A percentile compares a stretch with the other conserved stretches of the same genome.
Conservation (phyloP, 2,888 invertebrate species). For the Dysmachus trigonus region DNA sequence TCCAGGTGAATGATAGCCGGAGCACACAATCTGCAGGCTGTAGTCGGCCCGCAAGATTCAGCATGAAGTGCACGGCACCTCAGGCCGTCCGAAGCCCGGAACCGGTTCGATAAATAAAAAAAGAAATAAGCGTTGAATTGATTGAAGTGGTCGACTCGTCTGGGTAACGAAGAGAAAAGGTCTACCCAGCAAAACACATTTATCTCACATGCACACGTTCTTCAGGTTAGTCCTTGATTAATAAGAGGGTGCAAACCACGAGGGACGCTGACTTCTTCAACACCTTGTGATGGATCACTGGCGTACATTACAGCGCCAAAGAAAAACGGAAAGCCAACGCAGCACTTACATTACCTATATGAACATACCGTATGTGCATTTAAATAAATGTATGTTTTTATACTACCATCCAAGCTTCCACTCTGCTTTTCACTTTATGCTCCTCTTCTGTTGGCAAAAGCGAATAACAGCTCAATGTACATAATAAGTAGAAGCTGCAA, state of each 20-base stretch:
- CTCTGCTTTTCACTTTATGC: background rate
- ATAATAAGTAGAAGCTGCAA: no score
- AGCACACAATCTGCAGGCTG: background rate
- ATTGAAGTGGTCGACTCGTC: background rate
- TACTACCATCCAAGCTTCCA: background rate
- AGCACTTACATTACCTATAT: background rate
- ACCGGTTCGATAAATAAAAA: background rate
- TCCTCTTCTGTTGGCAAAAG: background rate
- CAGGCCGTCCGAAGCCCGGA: no score
- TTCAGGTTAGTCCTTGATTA: background rate
- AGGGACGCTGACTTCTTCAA: background rate
- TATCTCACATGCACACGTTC: background rate
- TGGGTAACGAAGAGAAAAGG: background rate
- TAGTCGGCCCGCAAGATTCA: background rate
- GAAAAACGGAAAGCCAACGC: background rate
- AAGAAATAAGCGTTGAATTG: background rate
- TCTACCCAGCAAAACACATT: background rate
- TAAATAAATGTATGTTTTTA: background rate
- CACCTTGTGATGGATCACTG: background rate
- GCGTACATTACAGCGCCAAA: background rate
- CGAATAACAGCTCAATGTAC: background rate
- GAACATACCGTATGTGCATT: background rate
- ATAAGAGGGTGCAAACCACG: background rate
- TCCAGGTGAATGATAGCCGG: constrained; percentile 4
- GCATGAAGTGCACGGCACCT: background rate